These are phyloP conservation scores for Drosophila siamana DNA, from an alignment of 2,888 invertebrate species.

Conservation along the genomic window DNA sequence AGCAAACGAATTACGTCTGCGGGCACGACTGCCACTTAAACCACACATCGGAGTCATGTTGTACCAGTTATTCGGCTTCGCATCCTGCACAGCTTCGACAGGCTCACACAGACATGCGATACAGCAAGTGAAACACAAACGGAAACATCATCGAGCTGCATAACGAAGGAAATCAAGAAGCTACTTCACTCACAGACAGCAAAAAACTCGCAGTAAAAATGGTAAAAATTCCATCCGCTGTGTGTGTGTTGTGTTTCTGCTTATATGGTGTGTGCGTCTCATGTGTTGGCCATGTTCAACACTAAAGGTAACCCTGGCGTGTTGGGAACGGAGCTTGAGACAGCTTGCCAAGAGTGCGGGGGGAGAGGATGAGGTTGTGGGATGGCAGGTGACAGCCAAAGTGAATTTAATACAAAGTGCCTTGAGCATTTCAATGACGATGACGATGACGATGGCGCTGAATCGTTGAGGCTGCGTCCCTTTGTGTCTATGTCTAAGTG, in stretches of 20 bases:
- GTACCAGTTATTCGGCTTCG: constrained; percentile 29
- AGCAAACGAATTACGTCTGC: constrained; percentile 62
- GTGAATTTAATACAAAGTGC: constrained; percentile 73
- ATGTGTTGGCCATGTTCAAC: constrained; percentile 47
- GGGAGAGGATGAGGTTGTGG: background rate
- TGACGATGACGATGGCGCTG: constrained; percentile 42
- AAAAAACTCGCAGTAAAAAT: constrained; percentile 28
- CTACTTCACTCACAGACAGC: constrained; percentile 45
- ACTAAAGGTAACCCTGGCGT: constrained; percentile 43
- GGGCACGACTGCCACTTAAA: constrained; percentile 51
- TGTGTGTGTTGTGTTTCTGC: constrained; percentile 7
- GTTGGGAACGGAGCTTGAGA: constrained; percentile 4
- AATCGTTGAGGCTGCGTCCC: constrained; percentile 18
- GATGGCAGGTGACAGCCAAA: constrained; percentile 66
- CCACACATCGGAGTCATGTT: constrained; percentile 10
- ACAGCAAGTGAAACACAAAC: constrained; percentile 35
- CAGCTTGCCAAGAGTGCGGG: background rate
- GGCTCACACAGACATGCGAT: constrained; percentile 7
- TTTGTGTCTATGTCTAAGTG: background rate
- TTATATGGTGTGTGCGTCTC: constrained; percentile 19
- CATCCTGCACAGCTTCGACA: constrained; percentile 6
- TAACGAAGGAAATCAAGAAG: constrained; percentile 72
- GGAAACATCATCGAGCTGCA: constrained; percentile 60
- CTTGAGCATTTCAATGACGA: constrained; percentile 64
- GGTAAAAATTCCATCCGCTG: constrained; percentile 26